Evolutionary conservation across 2,797 vertebrate genomes (phyloP), one percentile per base, ranked within the genome.

Genomic region (Crenichthys baileyi): DNA sequence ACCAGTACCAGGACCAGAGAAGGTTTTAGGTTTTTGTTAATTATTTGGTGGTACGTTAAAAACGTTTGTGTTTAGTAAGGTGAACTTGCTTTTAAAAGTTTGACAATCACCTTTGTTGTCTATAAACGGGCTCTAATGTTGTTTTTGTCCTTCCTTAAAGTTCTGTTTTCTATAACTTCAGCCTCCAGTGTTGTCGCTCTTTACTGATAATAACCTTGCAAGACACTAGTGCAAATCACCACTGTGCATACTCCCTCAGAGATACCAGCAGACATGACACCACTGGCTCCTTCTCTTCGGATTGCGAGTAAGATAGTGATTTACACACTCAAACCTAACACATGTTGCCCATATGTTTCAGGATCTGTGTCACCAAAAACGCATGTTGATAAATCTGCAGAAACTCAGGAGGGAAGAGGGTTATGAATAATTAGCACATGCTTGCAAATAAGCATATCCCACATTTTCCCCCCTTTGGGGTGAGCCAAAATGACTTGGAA

Each of bases 291-390:
- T 44, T 24, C 13, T 60, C 7, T 48, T 77, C 46, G 61, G 12
- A 16, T 70, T 44, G 44, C 4, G 31, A 63, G 36, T 22, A 39
- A 71, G 58, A 39, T 1, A 16, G 18, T 51, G 18, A 36, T 77
- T 77, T 61, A 51, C 53, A 36, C 55, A 48, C 67, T 44, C 53
- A 24, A 77, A 70, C 67, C 20, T 20, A 48, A 44, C 67, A 72
- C 56, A 41, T 41, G 76, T 63, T 53, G 56, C 61, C 70, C 55
- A 78, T 31, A 48, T 72, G 56, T 71, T 63, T 16, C 58, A 31
- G 24, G 7, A 65, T n/a, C 39, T 71, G 73, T 75, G 58, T 60
- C 26, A 24, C 51, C n/a, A n/a, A 56, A 70, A n/a, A 18, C 61
- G 55, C 29, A 29, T 7, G 22, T 71, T 50, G 48, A 46, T 44